phyloP scores from a whole-genome alignment of 2,888 invertebrate species.

The Diploptera punctata region DNA sequence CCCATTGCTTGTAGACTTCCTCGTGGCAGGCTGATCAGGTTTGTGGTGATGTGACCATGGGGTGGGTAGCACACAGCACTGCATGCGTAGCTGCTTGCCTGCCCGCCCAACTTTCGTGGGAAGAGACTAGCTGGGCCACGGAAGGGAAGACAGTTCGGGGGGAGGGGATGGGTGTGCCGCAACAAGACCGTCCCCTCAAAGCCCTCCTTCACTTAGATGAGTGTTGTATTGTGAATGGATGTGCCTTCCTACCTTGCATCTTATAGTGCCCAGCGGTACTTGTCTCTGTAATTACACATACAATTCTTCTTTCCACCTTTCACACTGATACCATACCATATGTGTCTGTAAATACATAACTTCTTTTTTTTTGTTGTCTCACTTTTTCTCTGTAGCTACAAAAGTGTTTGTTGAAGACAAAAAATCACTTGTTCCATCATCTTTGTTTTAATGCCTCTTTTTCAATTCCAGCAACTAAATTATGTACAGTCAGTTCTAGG shows the following conservation, averaged over 20 bases:
- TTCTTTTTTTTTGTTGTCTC: slow-evolving; percentile 38
- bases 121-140: slow-evolving; percentile 31
- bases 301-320: slow-evolving; percentile 42
- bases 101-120: slow-evolving; percentile 19
- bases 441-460: slow-evolving; percentile 45
- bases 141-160: slow-evolving; percentile 5
- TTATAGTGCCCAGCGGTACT: slow-evolving; percentile 41
- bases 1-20: slow-evolving; percentile 36
- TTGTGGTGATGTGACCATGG: slow-evolving; percentile 42
- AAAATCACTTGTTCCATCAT: slow-evolving; percentile 44
- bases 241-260: slow-evolving; percentile 44
- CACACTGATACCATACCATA: slow-evolving; percentile 35
- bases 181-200: slow-evolving; percentile 39
- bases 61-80: slow-evolving; percentile 41
- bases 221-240: slow-evolving; percentile 46
- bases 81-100: slow-evolving; percentile 44
- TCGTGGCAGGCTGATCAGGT: slow-evolving; percentile 43
- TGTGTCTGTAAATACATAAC: slow-evolving; percentile 41
- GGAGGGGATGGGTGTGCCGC: slow-evolving; percentile 41
- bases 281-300: slow-evolving; percentile 42
- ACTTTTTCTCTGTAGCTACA: slow-evolving; percentile 43
- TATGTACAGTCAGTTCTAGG: slow-evolving; percentile 44
- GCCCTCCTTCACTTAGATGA: slow-evolving; percentile 44
- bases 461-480: slow-evolving; percentile 45
- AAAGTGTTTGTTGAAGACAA: slow-evolving; percentile 43